These are phyloP conservation scores for Mormyrus iriodes DNA, from an alignment of 2,113 vertebrate species.

Conservation along the genomic window DNA sequence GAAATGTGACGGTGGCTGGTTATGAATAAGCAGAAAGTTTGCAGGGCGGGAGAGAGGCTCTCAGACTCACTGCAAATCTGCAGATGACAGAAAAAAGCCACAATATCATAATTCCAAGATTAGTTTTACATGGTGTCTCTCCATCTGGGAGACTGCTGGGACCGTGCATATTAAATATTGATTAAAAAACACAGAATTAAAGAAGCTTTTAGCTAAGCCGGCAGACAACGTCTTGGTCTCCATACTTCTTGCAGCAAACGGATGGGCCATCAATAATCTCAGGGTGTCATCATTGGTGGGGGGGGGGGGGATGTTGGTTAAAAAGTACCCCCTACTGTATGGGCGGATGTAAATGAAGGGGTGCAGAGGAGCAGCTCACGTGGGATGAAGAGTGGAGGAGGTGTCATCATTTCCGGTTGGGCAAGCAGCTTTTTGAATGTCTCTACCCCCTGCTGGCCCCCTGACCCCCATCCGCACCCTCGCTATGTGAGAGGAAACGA, in stretches of 20 bases:
- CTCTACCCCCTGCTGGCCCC: constrained; percentile 32
- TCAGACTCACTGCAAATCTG: not conserved
- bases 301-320: constrained; percentile 32
- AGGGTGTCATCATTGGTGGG: constrained; percentile 19
- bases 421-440: constrained; percentile 37
- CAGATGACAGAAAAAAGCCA: not conserved
- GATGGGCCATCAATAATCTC: constrained; percentile 51
- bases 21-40: not conserved
- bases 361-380: not conserved
- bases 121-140: constrained; percentile 20
- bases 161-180: constrained; percentile 33
- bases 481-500: constrained; percentile 39
- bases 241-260: constrained; percentile 38
- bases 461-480: constrained; percentile 32
- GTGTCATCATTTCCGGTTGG: constrained; percentile 34
- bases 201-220: constrained; percentile 54
- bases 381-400: not conserved
- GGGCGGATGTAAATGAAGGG: constrained; percentile 29
- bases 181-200: constrained; percentile 34
- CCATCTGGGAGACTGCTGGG: constrained; percentile 19
- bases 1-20: not conserved
- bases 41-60: not conserved
- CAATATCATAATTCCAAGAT: constrained; percentile 12
- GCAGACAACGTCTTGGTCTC: constrained; percentile 45
- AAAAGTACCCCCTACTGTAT: constrained; percentile 26